These are phyloP conservation scores for Euplagia quadripunctaria DNA, from an alignment of 2,888 invertebrate species.

Conservation along the genomic window DNA sequence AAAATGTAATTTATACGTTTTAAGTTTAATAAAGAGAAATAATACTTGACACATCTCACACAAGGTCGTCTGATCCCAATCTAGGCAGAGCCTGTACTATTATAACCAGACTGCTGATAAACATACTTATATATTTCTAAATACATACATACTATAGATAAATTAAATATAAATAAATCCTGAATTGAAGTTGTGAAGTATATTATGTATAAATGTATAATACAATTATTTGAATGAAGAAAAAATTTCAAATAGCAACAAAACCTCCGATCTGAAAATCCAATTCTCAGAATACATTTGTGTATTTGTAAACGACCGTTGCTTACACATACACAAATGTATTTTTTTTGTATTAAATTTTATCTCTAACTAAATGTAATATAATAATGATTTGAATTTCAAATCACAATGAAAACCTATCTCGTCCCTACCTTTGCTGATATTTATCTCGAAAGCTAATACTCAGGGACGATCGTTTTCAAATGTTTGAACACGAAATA, in stretches of 20 bases:
- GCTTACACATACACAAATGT: background rate
- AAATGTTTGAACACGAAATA: background rate
- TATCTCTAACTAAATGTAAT: background rate
- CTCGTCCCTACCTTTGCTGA: background rate
- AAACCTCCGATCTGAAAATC: background rate
- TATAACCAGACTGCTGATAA: too few relatives aligned
- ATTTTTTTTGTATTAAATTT: background rate
- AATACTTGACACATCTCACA: too few relatives aligned
- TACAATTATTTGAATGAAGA: background rate
- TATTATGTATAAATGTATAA: too few relatives aligned
- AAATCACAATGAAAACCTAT: background rate
- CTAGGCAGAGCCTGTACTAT: too few relatives aligned
- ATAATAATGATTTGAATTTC: background rate
- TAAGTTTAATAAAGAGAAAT: too few relatives aligned
- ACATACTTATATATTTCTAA: too few relatives aligned
- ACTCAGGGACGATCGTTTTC: background rate
- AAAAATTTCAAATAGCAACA: background rate
- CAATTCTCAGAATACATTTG: background rate
- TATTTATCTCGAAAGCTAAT: slow-evolving; percentile 4
- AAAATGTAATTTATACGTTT: too few relatives aligned
- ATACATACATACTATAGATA: too few relatives aligned
- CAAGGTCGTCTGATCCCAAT: too few relatives aligned
- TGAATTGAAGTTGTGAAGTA: too few relatives aligned
- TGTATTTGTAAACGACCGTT: too few relatives aligned
- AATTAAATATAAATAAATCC: too few relatives aligned